Evolutionary conservation across 2,797 vertebrate genomes (phyloP).

Genomic region (Pseudopleuronectes americanus): DNA sequence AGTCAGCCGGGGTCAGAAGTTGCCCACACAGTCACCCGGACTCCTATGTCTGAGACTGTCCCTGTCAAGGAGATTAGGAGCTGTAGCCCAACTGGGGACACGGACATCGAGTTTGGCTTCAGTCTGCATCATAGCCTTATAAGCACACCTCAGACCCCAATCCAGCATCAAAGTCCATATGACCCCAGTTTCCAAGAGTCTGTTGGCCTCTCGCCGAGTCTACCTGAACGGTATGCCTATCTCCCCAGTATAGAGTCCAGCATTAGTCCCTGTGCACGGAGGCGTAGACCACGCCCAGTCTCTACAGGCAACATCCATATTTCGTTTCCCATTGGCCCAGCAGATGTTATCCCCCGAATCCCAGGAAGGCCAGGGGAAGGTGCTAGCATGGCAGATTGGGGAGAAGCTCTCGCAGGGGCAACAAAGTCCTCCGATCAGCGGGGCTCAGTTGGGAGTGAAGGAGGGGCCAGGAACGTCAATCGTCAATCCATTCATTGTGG

Average conservation of each 20-base stretch:
- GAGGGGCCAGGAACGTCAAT: slow-evolving; percentile 7
- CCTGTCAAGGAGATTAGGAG: slow-evolving; percentile 87
- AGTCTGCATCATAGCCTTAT: slow-evolving; percentile 71
- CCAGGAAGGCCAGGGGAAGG: slow-evolving; percentile 60
- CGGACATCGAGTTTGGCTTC: slow-evolving; percentile 66
- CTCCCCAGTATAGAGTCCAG: slow-evolving; percentile 86
- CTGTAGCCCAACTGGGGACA: slow-evolving; percentile 42
- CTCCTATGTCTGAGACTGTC: slow-evolving; percentile 68
- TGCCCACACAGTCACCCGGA: slow-evolving; percentile 43
- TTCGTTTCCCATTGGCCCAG: slow-evolving; percentile 87
- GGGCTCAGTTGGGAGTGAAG: slow-evolving; percentile 25
- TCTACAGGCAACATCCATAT: slow-evolving; percentile 92
- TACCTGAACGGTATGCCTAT: slow-evolving; percentile 75
- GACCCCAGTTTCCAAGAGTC: slow-evolving; percentile 42
- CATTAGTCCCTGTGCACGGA: slow-evolving; percentile 85
- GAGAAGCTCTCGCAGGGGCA: slow-evolving; percentile 29
- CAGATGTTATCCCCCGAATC: slow-evolving; percentile 84
- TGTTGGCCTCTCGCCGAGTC: slow-evolving; percentile 48
- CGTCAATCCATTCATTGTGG: slow-evolving; percentile 58
- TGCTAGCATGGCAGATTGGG: slow-evolving; percentile 35
- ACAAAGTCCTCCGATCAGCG: slow-evolving; percentile 32
- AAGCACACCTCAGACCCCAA: slow-evolving; percentile 47
- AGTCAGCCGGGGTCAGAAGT: slow-evolving; percentile 76
- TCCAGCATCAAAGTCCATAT: slow-evolving; percentile 37
- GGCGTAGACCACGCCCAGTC: slow-evolving; percentile 87